These are phyloP conservation scores for Platorchestia sp. DNA, from an alignment of 1,140 invertebrate species.

Conservation along the genomic window DNA sequence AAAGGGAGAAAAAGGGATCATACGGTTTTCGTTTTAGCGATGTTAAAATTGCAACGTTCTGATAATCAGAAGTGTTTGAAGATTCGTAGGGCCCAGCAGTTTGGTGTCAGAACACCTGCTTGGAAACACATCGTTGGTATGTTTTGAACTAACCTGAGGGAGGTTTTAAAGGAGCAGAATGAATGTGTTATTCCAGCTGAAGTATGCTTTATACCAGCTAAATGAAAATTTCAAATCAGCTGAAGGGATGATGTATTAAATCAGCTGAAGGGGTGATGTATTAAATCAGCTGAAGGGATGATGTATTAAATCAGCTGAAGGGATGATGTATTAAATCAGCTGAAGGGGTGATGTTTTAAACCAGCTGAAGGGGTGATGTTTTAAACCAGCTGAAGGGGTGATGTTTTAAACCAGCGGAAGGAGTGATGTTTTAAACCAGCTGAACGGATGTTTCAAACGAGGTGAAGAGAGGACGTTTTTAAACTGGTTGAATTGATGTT, in stretches of 20 bases:
- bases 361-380: too few species aligned
- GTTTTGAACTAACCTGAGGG: neutral
- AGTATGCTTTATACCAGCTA: neutral
- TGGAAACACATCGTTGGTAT: too few species aligned
- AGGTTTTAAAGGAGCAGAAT: neutral
- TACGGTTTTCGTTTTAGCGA: neutral
- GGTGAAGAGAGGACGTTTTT: neutral
- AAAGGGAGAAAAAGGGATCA: neutral
- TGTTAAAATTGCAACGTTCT: neutral
- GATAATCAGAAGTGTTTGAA: too few species aligned
- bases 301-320: neutral
- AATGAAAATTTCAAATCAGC: neutral
- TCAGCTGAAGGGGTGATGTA: too few species aligned
- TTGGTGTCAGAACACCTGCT: too few species aligned
- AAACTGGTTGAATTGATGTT: too few species aligned
- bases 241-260: neutral
- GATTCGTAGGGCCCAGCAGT: too few species aligned
- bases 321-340: too few species aligned
- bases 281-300: too few species aligned
- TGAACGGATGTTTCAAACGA: neutral
- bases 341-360: too few species aligned
- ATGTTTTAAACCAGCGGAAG: neutral
- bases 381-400: too few species aligned
- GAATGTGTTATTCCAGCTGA: neutral
- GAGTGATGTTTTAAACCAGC: neutral